Percentiles rank a stretch among this genome's conserved stretches.
Evolutionary conservation across 2,888 invertebrate genomes (phyloP).

Genomic region (Drosophila flavopinicola): DNA sequence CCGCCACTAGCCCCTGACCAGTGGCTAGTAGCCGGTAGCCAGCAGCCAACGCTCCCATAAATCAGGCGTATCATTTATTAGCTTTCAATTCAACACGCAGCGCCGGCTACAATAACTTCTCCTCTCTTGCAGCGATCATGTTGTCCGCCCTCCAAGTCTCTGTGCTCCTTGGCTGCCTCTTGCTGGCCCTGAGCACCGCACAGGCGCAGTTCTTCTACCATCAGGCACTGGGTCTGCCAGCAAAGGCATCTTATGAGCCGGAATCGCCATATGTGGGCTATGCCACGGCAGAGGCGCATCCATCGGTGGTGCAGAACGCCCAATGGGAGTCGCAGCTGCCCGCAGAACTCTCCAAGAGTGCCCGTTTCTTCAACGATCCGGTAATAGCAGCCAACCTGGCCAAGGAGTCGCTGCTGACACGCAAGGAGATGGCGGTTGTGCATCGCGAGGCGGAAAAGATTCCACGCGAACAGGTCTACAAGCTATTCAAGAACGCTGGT

Average conservation of each 20-base stretch:
- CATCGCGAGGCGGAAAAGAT: conserved; percentile 93
- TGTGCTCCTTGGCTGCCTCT: conserved; percentile 46
- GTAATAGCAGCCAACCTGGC: conserved; percentile 89
- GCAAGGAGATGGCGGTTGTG: conserved; percentile 91
- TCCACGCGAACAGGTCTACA: conserved; percentile 90
- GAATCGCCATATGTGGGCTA: conserved; percentile 67
- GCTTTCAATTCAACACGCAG: conserved; percentile 41
- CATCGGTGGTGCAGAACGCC: conserved; percentile 89
- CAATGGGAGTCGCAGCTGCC: conserved; percentile 90
- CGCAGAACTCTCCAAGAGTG: conserved; percentile 86
- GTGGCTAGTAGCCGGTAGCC: conserved; percentile 19
- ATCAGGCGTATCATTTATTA: conserved; percentile 70
- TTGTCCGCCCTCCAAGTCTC: conserved; percentile 53
- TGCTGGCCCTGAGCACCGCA: conserved; percentile 16
- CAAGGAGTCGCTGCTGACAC: conserved; percentile 91
- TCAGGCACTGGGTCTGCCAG: conserved; percentile 54
- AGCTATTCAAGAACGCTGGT: conserved; percentile 90
- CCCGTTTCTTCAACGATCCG: conserved; percentile 91
- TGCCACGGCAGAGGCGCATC: conserved; percentile 86
- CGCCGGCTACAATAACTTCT: conserved; percentile 18
- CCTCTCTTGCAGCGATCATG: conserved; percentile 48
- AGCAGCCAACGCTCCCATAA: conserved; percentile 51
- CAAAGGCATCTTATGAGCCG: conserved; percentile 34
- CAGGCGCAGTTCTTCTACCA: conserved; percentile 77
- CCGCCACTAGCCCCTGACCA: conserved; percentile 63